phyloP scores from a whole-genome alignment of 2,113 vertebrate species.

The Bujurquina vittata region DNA sequence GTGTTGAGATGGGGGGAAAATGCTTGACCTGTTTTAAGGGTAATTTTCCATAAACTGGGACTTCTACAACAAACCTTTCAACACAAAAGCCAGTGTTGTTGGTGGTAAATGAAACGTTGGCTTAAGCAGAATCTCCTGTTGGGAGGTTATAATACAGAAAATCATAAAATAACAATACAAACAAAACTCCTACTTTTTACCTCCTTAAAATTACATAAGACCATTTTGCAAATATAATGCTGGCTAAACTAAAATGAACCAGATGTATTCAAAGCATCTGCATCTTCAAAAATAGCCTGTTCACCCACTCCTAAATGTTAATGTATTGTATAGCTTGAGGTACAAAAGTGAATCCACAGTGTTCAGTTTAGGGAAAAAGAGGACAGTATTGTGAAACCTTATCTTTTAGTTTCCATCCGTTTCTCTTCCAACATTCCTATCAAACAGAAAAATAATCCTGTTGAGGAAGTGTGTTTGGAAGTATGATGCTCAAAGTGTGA shows the following conservation, averaged over 20 bases:
- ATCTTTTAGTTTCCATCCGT: constrained; percentile 31
- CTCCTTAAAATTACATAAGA: neutral
- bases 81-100: neutral
- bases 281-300: constrained; percentile 47
- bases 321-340: constrained; percentile 48
- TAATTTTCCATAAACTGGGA: neutral
- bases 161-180: neutral
- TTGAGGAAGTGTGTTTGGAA: constrained; percentile 28
- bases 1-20: neutral
- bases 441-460: constrained; percentile 20
- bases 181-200: neutral
- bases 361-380: neutral
- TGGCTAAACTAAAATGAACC: constrained; percentile 14
- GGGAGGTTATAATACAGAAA: neutral
- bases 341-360: neutral
- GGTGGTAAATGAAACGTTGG: neutral
- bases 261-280: constrained; percentile 3
- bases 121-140: neutral
- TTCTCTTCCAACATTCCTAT: constrained; percentile 22
- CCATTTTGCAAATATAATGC: constrained; percentile 11
- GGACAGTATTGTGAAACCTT: constrained; percentile 5
- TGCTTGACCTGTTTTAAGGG: neutral
- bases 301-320: constrained; percentile 48
- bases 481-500: constrained; percentile 33
- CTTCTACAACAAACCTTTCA: neutral